Conservation (phyloP, 2,113 vertebrate genomes). For the Colistium nudipinnis region DNA sequence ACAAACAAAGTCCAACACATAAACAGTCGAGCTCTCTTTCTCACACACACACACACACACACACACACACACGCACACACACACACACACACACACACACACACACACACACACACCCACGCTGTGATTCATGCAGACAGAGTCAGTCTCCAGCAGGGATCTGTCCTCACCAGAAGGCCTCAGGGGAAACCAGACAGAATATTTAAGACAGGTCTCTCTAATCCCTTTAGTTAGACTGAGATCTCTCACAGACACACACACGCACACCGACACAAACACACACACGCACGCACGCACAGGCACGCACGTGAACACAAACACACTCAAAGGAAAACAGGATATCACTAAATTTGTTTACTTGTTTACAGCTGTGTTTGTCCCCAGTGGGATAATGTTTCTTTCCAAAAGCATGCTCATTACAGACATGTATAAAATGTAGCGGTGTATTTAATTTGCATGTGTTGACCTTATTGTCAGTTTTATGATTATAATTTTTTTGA, state of each 20-base stretch:
- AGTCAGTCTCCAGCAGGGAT: constrained; percentile 74
- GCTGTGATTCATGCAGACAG: constrained; percentile 70
- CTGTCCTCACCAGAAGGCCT: constrained; percentile 73
- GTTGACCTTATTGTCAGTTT: constrained; percentile 9
- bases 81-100: not conserved
- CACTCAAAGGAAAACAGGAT: constrained; percentile 69
- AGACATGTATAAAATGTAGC: not conserved
- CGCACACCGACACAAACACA: constrained; percentile 20
- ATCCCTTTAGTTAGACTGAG: constrained; percentile 70
- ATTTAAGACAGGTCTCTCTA: constrained; percentile 70
- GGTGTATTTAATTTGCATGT: not conserved
- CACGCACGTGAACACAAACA: constrained; percentile 8
- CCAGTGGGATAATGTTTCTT: not conserved
- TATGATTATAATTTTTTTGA: constrained; percentile 9
- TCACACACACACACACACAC: constrained; percentile 3
- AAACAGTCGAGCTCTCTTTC: constrained; percentile 37
- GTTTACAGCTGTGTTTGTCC: constrained; percentile 58
- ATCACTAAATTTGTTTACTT: constrained; percentile 50
- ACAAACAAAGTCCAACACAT: constrained; percentile 58
- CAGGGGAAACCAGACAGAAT: constrained; percentile 71
- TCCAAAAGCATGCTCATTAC: constrained; percentile 18
- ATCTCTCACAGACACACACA: constrained; percentile 47
- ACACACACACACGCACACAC: constrained; percentile 39
- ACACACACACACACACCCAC: constrained; percentile 40
- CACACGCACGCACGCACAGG: constrained; percentile 6